Conservation (phyloP, 2,113 vertebrate species). For the Acrocephalus kingi region DNA sequence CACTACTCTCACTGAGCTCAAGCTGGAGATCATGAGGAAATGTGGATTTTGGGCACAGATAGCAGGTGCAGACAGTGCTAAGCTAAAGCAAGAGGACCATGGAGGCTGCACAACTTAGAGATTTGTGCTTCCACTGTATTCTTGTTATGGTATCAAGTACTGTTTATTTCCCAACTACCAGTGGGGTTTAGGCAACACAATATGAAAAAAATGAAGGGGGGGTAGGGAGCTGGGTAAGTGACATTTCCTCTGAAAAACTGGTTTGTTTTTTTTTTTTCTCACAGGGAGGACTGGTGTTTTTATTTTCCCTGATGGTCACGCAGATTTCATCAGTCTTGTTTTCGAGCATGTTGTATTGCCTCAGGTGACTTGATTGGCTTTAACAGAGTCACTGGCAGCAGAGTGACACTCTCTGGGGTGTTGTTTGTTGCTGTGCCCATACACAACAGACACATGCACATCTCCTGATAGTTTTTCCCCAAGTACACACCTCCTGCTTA, state of each 20-base stretch:
- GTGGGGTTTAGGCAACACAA: not conserved
- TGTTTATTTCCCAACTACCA: not conserved
- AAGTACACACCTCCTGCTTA: not conserved
- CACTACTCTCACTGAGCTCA: not conserved
- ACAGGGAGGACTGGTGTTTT: not conserved
- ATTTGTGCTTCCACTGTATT: not conserved
- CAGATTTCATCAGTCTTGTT: not conserved
- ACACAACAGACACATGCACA: accelerated
- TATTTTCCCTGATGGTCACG: not conserved
- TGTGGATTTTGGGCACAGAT: not conserved
- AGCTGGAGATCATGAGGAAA: not conserved
- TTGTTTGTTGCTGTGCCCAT: not conserved
- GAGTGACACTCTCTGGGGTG: not conserved
- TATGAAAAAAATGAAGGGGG: not conserved
- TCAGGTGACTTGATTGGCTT: not conserved
- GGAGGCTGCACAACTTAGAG: not conserved
- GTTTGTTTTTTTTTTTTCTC: not conserved
- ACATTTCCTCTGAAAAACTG: not conserved
- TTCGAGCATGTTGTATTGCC: not conserved
- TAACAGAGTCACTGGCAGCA: not conserved
- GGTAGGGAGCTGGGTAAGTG: not conserved
- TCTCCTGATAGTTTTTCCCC: not conserved
- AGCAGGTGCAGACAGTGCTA: not conserved
- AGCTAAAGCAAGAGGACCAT: not conserved
- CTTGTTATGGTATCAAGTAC: not conserved